These are phyloP conservation scores for Drosophila ezoana DNA, from an alignment of 2,888 invertebrate species.

Conservation along the genomic window DNA sequence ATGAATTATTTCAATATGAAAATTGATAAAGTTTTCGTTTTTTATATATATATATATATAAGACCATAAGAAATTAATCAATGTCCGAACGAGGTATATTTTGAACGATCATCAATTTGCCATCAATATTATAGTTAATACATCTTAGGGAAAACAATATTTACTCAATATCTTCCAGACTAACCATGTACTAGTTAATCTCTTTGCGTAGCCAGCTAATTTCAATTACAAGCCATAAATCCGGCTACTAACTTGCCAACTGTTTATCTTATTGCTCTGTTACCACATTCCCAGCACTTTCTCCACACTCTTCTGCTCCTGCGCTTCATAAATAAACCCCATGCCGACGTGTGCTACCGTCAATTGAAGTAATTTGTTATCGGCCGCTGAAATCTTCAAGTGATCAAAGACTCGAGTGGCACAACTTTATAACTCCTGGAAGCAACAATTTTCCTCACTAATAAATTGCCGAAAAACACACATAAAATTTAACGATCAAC, in stretches of 20 bases:
- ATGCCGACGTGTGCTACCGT: conserved; percentile 57
- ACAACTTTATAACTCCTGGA: conserved; percentile 35
- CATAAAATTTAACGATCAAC: conserved; percentile 53
- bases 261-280: conserved; percentile 54
- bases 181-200: conserved; percentile 35
- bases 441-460: conserved; percentile 33
- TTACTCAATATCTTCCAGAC: conserved; percentile 5
- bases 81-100: too few relatives aligned
- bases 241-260: conserved; percentile 36
- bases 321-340: conserved; percentile 31
- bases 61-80: too few relatives aligned
- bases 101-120: background rate
- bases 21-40: too few relatives aligned
- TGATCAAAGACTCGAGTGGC: conserved; percentile 45
- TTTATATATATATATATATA: too few relatives aligned
- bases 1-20: too few relatives aligned
- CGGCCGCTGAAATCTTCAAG: conserved; percentile 44
- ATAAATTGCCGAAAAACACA: conserved; percentile 54
- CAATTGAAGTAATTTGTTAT: conserved; percentile 62
- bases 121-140: conserved; percentile 28
- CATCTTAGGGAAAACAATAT: conserved; percentile 8
- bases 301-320: conserved; percentile 19
- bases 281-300: conserved; percentile 28
- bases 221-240: conserved; percentile 53
- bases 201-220: conserved; percentile 38